These are phyloP conservation scores for Lepetodrilus schrolli DNA, from an alignment of 2,888 invertebrate genomes.

Conservation along the genomic window DNA sequence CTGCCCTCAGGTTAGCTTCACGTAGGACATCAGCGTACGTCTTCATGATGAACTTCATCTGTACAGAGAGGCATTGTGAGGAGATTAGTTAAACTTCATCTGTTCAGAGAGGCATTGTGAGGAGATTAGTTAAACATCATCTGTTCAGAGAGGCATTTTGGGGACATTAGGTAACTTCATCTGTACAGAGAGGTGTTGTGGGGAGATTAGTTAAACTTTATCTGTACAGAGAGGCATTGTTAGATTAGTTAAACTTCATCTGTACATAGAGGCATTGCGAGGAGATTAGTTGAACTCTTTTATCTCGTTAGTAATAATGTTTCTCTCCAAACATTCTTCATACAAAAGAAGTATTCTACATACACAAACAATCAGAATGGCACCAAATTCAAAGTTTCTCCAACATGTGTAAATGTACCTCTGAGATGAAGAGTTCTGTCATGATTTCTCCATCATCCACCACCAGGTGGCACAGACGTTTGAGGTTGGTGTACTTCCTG, in stretches of 20 bases:
- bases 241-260: slow-evolving; percentile 50
- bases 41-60: slow-evolving; percentile 55
- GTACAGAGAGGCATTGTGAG: not conserved
- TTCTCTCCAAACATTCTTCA: too few relatives aligned
- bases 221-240: slow-evolving; percentile 35
- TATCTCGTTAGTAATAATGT: too few relatives aligned
- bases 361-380: too few relatives aligned
- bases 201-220: slow-evolving; percentile 49
- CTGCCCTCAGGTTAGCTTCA: slow-evolving; percentile 36
- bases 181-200: slow-evolving; percentile 33
- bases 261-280: slow-evolving; percentile 19
- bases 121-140: slow-evolving; percentile 48
- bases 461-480: slow-evolving; percentile 81
- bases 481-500: slow-evolving; percentile 78
- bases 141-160: slow-evolving; percentile 34
- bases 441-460: slow-evolving; percentile 84
- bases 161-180: slow-evolving; percentile 48
- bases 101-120: slow-evolving; percentile 20
- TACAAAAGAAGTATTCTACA: too few relatives aligned
- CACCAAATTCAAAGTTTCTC: too few relatives aligned
- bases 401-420: slow-evolving; percentile 49
- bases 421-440: slow-evolving; percentile 77
- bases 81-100: slow-evolving; percentile 52
- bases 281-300: too few relatives aligned
- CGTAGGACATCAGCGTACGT: slow-evolving; percentile 46